phyloP scores from a whole-genome alignment of 2,888 invertebrate species.

The Trissolcus brochymenae region DNA sequence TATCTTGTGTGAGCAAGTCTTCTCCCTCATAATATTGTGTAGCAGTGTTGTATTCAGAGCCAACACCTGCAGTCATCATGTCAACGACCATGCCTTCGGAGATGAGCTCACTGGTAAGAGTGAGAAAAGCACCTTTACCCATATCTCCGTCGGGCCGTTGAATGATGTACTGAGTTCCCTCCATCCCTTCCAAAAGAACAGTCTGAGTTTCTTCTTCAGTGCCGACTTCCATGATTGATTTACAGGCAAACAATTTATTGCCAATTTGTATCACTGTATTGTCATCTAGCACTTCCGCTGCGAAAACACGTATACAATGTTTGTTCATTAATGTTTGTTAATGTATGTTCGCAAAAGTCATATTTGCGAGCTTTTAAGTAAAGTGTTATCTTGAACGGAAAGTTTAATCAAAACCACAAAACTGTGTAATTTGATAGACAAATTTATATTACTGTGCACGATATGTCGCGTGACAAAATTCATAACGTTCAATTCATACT shows the following conservation, averaged over 20 bases:
- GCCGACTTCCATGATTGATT: conserved; percentile 69
- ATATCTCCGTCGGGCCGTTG: conserved; percentile 73
- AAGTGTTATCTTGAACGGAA: too few species aligned
- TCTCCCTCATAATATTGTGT: conserved; percentile 74
- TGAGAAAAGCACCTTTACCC: conserved; percentile 71
- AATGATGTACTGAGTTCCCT: conserved; percentile 75
- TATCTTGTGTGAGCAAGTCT: conserved; percentile 70
- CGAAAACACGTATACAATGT: too few species aligned
- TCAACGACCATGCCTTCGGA: conserved; percentile 75
- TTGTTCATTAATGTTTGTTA: too few species aligned
- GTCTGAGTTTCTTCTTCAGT: conserved; percentile 73
- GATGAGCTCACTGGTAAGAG: conserved; percentile 72
- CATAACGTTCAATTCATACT: conserved; percentile 24
- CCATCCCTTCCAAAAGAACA: conserved; percentile 73
- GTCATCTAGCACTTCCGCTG: conserved; percentile 46
- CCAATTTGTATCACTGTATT: conserved; percentile 52
- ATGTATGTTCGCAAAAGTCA: too few species aligned
- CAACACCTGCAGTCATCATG: conserved; percentile 74
- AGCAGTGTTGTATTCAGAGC: conserved; percentile 67
- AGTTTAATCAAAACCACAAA: too few species aligned
- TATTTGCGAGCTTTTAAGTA: too few species aligned
- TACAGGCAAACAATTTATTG: conserved; percentile 43
- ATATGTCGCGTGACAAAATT: conserved; percentile 16
- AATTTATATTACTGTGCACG: background rate
- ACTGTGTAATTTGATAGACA: too few species aligned